Base-by-base conservation (phyloP, 1,140 invertebrate genomes). In the Heterodera schachtii region DNA sequence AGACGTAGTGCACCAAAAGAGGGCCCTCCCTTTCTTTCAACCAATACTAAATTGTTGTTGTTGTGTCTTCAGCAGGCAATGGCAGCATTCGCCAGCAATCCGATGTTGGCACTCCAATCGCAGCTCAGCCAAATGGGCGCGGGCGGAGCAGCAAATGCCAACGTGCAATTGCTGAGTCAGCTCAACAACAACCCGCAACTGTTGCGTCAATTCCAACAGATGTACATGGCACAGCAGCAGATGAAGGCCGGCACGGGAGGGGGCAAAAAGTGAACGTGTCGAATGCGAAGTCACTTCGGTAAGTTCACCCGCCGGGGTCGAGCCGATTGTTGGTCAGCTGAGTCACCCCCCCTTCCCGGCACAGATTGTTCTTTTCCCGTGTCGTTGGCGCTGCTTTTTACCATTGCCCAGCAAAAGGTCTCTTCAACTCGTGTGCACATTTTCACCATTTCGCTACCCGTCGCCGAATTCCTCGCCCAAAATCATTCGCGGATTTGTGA, bases 121-220 rank as follows among this genome's bases (percentile, higher is more conserved):
- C 79, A 81, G 52, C 75, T 79, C 43, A 71, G 78, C 73, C 78
- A 83, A 85, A 21, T 73, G 71, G 41, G 57, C 81, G 67, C 19
- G 7, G 60, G 85, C 81, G 47, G 49, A 76, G 47, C 6, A 11
- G 49, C 49, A 31, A 31, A 21, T 19, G 21, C 75, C 19, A 81
- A 81, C 44, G 43, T 19, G 52, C 66, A 81, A 52, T 49, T 81
- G 57, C n/a, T 81, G n/a, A 81, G 47, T 79, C 80, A 81, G 21
- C 60, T 86, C 3, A 84, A 46, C 75, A 70, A 47, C n/a, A 85
- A 85, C 71, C 83, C 83, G 6, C 83, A 84, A 66, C 16, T 83
- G 60, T 43, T 84, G 7, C 83, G 83, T 47, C 83, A 84, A 60
- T 64, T 84, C 57, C 84, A 86, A 41, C 83, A 84, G 46, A 43